Base-by-base conservation (phyloP, 1,140 invertebrate species). In the Magallana ariakensis region DNA sequence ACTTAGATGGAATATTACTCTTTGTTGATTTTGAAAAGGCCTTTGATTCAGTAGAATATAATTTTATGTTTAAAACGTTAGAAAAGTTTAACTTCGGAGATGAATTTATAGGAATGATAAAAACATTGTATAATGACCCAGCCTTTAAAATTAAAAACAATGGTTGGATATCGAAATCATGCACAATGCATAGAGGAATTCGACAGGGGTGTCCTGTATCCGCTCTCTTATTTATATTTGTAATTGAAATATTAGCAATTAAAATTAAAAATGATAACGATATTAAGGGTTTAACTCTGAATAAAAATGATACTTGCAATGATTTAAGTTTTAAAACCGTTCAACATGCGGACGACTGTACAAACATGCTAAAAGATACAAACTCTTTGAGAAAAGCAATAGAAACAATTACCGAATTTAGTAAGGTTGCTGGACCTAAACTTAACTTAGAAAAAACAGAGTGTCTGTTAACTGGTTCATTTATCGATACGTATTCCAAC, bases 371-470 rank as follows among this genome's bases (percentile, higher is more conserved):
- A n/a, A n/a, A n/a, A n/a, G n/a, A n/a, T n/a, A n/a, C n/a, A 58
- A 58, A 58, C 11, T 58, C 57, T 58, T 58, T 58, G 11, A 58
- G 57, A 58, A 58, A 58, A 8, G 57, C 9, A 6, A 1, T 58
- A 3, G 16, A 58, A 58, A 58, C 1, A 58, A 58, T 58, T 58
- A 13, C 57, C 10, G 57, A 58, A 58, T 58, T 58, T 58, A 13
- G 11, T 13, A 58, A 58, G 16, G 57, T 58, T 58, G 10, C 57
- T 58, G 57, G 57, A 58, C 57, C 57, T 11, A 58, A 16, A 58
- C 57, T 58, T 58, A 58, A 58, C 16, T 58, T 58, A 58, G 57
- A 58, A 58, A 58, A 58, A 58, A 58, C 57, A 58, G 57, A 58
- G 16, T 58, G 57, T 58, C 57, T 58, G 16, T 58, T 58, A 58